These are phyloP conservation scores for Indicator indicator DNA, from an alignment of 2,113 vertebrate genomes.

Conservation along the genomic window DNA sequence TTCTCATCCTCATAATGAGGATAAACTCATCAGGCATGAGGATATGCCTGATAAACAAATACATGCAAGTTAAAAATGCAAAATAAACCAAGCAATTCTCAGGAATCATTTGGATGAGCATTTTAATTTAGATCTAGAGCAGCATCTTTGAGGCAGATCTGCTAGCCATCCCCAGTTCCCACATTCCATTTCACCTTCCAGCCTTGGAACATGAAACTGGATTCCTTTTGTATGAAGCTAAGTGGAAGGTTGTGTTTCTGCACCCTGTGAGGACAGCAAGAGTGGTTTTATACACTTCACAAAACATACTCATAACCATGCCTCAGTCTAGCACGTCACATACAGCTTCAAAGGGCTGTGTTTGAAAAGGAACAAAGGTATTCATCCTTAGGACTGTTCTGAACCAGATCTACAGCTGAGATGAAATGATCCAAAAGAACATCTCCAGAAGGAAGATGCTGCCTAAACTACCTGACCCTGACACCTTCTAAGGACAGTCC, in stretches of 20 bases:
- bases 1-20: constrained; percentile 50
- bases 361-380: no score
- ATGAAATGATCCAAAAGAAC: no score
- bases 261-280: background rate
- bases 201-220: background rate
- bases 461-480: no score
- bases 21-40: no score
- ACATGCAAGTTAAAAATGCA: background rate
- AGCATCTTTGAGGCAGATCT: background rate
- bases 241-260: background rate
- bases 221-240: background rate
- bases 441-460: no score
- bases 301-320: background rate
- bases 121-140: background rate
- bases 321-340: background rate
- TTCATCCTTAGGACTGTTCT: no score
- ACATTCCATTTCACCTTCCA: background rate
- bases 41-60: constrained; percentile 51
- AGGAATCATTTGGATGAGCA: background rate
- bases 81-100: background rate
- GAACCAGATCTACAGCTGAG: no score
- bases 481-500: no score
- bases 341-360: background rate
- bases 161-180: background rate
- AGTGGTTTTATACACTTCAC: background rate